Base-by-base conservation (phyloP, 2,888 invertebrate genomes). In the Oscheius sp. region DNA sequence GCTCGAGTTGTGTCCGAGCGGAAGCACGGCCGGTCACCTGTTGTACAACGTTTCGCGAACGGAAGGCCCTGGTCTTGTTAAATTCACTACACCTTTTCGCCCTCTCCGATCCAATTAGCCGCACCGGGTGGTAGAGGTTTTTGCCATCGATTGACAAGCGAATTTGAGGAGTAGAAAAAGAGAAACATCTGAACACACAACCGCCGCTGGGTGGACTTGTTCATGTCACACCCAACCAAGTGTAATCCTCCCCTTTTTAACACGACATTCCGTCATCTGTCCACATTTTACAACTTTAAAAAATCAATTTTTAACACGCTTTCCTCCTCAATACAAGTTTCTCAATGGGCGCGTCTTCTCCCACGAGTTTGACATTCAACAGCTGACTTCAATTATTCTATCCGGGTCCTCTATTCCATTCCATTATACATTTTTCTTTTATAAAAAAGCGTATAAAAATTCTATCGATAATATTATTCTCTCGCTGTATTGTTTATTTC, bases 21-120 rank as follows among this genome's bases (percentile, higher is more conserved):
- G 61, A 29, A 61, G 43, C 43, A 16, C 18, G 46, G 16, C 63
- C 61, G 18, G 63, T 63, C 63, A 63, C 63, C 63, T 63, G 63
- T 63, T 63, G 63, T 63, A 63, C 63, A 63, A 45, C 63, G 45
- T 43, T 61, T 41, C 23, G 43, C 45, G 45, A 45, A 63, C 45
- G 63, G 63, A 21, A 13, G 58, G 29, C 58, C 18, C 13, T 25
- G 46, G 25, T 46, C 63, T 18, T 45, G 63, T 63, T 63, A 45
- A 63, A 63, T 45, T 63, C 43, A 63, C 63, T 63, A 63, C 63
- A 63, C 63, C 43, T 45, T 63, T n/a, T 25, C n/a, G 63, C 23
- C 63, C 63, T 43, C 45, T 7, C 12, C 43, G 43, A 63, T 63
- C 46, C 63, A 63, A 63, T 63, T 63, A 63, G 63, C 45, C 61